Base-by-base conservation (phyloP, 2,797 vertebrate genomes). In the Takifugu rubripes region DNA sequence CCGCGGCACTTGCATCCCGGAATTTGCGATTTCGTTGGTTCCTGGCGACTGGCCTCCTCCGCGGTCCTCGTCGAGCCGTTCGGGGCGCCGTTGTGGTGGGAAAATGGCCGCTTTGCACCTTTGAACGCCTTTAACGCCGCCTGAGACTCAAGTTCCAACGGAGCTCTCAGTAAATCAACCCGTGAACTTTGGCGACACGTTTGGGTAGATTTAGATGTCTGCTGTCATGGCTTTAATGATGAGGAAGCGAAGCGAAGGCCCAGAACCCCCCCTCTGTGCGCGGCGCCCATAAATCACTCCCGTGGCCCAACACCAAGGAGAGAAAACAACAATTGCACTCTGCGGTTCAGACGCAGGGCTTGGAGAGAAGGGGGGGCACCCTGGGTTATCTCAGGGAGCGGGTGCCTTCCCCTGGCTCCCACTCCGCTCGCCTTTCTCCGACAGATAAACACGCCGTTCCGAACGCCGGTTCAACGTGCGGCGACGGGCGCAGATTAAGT, bases 381-480 rank as follows among this genome's bases (percentile, higher is more conserved):
- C 49, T 68, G 68, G 64, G 72, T 87, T 87, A 89, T 89, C 82
- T 83, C 66, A 33, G 59, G 14, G 52, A 74, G 59, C 70, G 70
- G 73, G 68, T 50, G 65, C 74, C 63, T 75, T 78, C 78, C 68
- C 64, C 53, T 68, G 70, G 83, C 79, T 78, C 67, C 66, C 61
- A 62, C 79, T 70, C 60, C 62, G 62, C 75, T 74, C 49, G 68
- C 72, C 72, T 76, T 58, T 71, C 36, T 36, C 36, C 51, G 8
- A 71, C 67, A 82, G 80, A 83, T 87, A 85, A 88, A 86, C 84
- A 84, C 79, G 81, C 84, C 84, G 83, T 79, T 85, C 78, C 82
- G 76, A 82, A 81, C 81, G 73, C 64, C 68, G 83, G 80, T 85
- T 82, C 73, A 61, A 83, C 81, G 79, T 77, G 68, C 72, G 54